Evolutionary conservation across 2,888 invertebrate genomes (phyloP), one percentile per base, ranked within the genome.

Genomic region (Pardosa pseudoannulata): DNA sequence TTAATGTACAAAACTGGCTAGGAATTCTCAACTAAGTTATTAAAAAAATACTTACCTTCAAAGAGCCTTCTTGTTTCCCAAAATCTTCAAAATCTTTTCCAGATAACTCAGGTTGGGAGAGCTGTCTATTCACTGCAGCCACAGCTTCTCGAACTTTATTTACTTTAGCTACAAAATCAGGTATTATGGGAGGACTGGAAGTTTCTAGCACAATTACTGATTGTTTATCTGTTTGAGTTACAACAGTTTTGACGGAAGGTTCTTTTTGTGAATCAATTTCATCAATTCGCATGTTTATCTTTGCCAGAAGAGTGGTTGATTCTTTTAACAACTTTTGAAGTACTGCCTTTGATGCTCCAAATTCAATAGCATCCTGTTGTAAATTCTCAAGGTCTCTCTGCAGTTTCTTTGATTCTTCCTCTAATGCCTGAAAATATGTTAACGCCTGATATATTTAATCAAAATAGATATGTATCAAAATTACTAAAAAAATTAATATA

Each of bases 31-130:
- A n/a, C n/a, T n/a, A n/a, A n/a, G n/a, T n/a, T n/a, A n/a, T n/a
- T n/a, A n/a, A 46, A 32, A 27, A 27, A 13, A 36, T 50, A 70
- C 27, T 46, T 68, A 89, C 94, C 91, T 92, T 92, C 31, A 94
- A 91, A 81, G 93, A 93, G 90, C 94, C 94, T 89, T 95, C 94
- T 91, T 95, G 95, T 89, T 93, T 92, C 79, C 93, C 93, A 90
- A 95, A 94, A 82, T 94, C 93, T 90, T 94, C 94, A 91, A 93
- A 95, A 90, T 94, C 93, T 67, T 92, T 92, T 0, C 93, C 93
- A 88, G 91, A 92, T n/a, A 94, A 92, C 81, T 94, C 94, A 65
- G 92, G 90, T 32, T 93, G 92, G 89, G 93, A 92, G 88, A 94
- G 91, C 46, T 92, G 92, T 64, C 93, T 91, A 0, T 92, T 92